Evolutionary conservation across 2,797 vertebrate species (phyloP), one percentile per base, ranked within the genome.

Genomic region (Helarctos malayanus): DNA sequence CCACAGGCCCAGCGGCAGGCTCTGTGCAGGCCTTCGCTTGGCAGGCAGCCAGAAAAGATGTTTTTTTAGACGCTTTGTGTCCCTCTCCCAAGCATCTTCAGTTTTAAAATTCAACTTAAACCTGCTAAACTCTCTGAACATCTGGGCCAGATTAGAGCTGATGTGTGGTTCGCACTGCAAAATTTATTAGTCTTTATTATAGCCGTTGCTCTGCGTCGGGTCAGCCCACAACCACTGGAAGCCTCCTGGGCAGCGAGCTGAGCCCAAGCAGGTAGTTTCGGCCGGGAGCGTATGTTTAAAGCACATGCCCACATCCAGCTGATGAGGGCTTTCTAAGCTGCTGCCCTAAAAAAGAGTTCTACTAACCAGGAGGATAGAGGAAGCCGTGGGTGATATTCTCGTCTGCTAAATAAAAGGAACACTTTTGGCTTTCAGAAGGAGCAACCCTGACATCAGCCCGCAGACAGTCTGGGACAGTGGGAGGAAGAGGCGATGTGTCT

Each of bases 341-440:
- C 92, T 94, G 93, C 98, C 98, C 99, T 98, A 98, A 98, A 99
- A 97, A 98, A 98, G 98, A 98, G 98, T 80, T 95, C 89, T 96
- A 99, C 99, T 99, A 98, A 99, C 99, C 99, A 95, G 99, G 99
- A 97, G 99, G 99, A 97, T 99, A 99, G 98, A 99, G 99, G 98
- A 99, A 99, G 98, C 99, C 99, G 63, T 98, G 99, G 99, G 98
- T 99, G 98, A 99, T 98, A 97, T 75, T 81, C 76, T 98, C 76
- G 96, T 98, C 95, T 97, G 98, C 97, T 98, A 98, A 98, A 98
- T 99, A 99, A 98, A 97, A 96, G 27, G 96, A 97, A 98, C 99
- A 99, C 90, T 98, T 99, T 99, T 99, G 99, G 99, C 99, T 99
- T 89, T 81, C 52, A 97, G 98, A 97, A 90, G 97, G 96, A 91